Evolutionary conservation across 2,888 invertebrate species (phyloP), one percentile per base, ranked within the genome.

Genomic region (Drosophila algonquin): DNA sequence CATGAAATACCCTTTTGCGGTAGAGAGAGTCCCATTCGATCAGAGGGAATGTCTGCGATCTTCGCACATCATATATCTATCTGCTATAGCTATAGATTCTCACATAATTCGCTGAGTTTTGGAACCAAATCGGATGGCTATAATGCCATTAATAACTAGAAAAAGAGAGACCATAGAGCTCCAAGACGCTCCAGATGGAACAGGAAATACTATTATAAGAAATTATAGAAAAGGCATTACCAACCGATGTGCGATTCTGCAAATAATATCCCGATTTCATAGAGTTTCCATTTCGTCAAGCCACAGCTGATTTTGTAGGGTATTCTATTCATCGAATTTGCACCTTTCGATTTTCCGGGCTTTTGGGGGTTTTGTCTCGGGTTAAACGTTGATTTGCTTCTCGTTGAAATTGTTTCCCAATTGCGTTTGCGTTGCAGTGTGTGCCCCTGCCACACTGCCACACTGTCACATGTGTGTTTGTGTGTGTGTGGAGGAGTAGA

Each of bases 321-420:
- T 40, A 40, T n/a, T 40, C 14, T 2, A 1, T 2, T 7, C 40
- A 7, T 7, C 40, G 40, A 2, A n/a, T 6, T 40, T 14, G 1
- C 40, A 40, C 6, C 14, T 7, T 40, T 7, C 7, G 40, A 2
- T 7, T 40, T n/a, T 1, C 14, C 7, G 40, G 7, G 7, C 6
- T 40, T 40, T 40, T 40, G n/a, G 21, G 32, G 44, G 9, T 52
- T 58, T 71, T 56, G 52, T 60, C 47, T 67, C 27, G 63, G 67
- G 62, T 74, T 83, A 83, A 87, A 81, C 87, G 82, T 71, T 88
- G 89, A 83, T 88, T 88, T 84, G 87, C 74, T 83, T 76, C 79
- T 64, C 46, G 53, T 70, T 64, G 64, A 88, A 83, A 83, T 83
- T 83, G 87, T 83, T 83, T 89, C 85, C 75, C 83, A 82, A 81